A percentile compares a stretch with the other conserved stretches of the same genome.
Conservation (phyloP, 2,113 vertebrate species). For the Pangasianodon hypophthalmus region DNA sequence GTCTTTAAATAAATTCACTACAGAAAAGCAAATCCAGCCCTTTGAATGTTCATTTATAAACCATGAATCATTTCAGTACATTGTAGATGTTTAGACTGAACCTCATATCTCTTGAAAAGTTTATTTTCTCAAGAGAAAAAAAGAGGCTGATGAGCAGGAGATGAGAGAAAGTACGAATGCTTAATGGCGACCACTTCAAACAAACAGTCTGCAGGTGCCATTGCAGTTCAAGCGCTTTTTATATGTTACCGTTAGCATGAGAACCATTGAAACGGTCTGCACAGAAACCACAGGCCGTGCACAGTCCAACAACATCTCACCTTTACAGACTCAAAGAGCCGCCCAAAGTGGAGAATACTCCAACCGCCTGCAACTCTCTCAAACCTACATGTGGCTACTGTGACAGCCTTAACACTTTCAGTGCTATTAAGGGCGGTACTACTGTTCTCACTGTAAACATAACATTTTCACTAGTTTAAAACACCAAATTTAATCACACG, state of each 20-base stretch:
- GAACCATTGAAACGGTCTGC: conserved; percentile 3
- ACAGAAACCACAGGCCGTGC: conserved; percentile 41
- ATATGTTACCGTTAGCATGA: conserved; percentile 45
- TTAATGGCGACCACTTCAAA: conserved; percentile 41
- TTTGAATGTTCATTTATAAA: not conserved
- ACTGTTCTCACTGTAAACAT: not conserved
- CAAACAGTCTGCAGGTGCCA: conserved; percentile 31
- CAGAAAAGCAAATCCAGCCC: not conserved
- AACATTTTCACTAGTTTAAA: not conserved
- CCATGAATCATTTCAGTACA: not conserved
- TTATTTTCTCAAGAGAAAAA: conserved; percentile 63
- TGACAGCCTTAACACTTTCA: not conserved
- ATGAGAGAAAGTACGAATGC: not conserved
- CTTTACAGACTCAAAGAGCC: not conserved
- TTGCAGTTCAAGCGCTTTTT: conserved; percentile 26
- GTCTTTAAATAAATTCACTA: not conserved
- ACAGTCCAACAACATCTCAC: conserved; percentile 25
- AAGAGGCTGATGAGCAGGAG: not conserved
- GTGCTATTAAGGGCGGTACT: not conserved
- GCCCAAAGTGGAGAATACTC: conserved; percentile 25
- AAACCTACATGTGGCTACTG: not conserved
- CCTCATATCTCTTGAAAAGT: not conserved
- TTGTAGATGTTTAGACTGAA: not conserved
- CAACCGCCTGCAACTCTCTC: conserved; percentile 39
- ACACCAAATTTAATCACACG: not conserved